Base-by-base conservation (phyloP, 37 sponge, comb jelly and placozoan species). In the Haliclona indistincta region DNA sequence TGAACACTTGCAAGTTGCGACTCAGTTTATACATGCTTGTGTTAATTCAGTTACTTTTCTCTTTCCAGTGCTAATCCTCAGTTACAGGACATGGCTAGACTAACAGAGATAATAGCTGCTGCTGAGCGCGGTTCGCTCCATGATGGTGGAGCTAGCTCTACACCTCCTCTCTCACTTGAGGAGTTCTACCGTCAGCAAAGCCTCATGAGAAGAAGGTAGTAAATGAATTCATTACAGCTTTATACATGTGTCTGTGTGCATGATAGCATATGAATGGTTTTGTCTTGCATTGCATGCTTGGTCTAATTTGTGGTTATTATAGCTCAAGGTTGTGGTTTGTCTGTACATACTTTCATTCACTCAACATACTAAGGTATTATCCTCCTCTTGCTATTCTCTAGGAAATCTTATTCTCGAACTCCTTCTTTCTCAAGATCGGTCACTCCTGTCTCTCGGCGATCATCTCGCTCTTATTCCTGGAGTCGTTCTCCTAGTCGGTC, bases 101-200 rank as follows among this genome's bases (percentile, higher is more conserved):
- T 58, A 20, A 58, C 60, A 6, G 60, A 58, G n/a, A 25, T 58
- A 58, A 25, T 58, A n/a, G 60, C 60, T 25, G 60, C 60, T 58
- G 60, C 60, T 25, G 60, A 58, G 13, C 11, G 25, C 11, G 13
- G 15, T 10, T 47, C 51, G 10, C 51, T 17, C 10, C 13, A 47
- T 7, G 15, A 11, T 11, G 38, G 32, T 25, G 26, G n/a, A n/a
- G 47, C 63, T 20, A n/a, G n/a, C n/a, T 65, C 71, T 19, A 73
- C 86, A 33, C 70, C 90, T 0, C 91, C 86, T 42, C 74, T 90
- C 55, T 60, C 73, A 41, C 64, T 71, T 30, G 86, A 84, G 25
- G 82, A 90, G 72, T 90, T 90, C 77, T 90, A 90, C 42, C 41
- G 77, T 0, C 91, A 85, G 39, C 81, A 90, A 49, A 77, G 80